Evolutionary conservation across 2,113 vertebrate species (phyloP).

Genomic region (Neolamprologus kungweensis): DNA sequence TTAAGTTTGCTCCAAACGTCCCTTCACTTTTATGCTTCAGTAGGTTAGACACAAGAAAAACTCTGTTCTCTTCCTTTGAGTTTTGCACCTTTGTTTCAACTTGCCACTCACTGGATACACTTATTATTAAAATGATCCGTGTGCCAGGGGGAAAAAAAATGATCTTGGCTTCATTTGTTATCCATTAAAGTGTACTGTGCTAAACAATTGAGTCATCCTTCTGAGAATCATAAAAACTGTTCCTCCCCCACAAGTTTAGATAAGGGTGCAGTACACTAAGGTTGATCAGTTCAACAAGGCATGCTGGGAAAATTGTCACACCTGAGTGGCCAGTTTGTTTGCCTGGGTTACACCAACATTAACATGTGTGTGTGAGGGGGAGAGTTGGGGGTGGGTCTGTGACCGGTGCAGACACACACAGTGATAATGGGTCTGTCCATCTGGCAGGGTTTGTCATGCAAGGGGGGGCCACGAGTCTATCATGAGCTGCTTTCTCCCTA

Average conservation of each 20-base stretch:
- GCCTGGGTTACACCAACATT: slow-evolving; percentile 27
- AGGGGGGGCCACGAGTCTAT: slow-evolving; percentile 24
- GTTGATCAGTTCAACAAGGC: not conserved
- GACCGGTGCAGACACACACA: not conserved
- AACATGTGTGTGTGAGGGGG: slow-evolving; percentile 42
- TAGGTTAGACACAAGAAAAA: not conserved
- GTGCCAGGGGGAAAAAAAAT: not conserved
- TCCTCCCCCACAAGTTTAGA: slow-evolving; percentile 23
- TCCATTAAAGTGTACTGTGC: not conserved
- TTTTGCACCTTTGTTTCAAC: not conserved
- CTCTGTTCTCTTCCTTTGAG: not conserved
- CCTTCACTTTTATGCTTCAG: not conserved
- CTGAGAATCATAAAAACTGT: slow-evolving; percentile 2
- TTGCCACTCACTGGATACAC: not conserved
- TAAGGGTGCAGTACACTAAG: not conserved
- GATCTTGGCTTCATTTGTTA: not conserved
- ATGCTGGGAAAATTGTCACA: not conserved
- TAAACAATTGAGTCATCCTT: slow-evolving; percentile 41
- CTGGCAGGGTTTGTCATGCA: slow-evolving; percentile 37
- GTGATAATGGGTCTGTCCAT: slow-evolving; percentile 59
- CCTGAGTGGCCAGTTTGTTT: slow-evolving; percentile 27
- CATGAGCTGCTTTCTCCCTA: slow-evolving; percentile 37
- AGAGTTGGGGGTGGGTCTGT: not conserved
- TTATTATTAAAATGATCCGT: not conserved
- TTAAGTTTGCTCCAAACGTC: not conserved